These are phyloP conservation scores for Lampropteryx suffumata DNA, from an alignment of 2,888 invertebrate genomes.

Conservation along the genomic window DNA sequence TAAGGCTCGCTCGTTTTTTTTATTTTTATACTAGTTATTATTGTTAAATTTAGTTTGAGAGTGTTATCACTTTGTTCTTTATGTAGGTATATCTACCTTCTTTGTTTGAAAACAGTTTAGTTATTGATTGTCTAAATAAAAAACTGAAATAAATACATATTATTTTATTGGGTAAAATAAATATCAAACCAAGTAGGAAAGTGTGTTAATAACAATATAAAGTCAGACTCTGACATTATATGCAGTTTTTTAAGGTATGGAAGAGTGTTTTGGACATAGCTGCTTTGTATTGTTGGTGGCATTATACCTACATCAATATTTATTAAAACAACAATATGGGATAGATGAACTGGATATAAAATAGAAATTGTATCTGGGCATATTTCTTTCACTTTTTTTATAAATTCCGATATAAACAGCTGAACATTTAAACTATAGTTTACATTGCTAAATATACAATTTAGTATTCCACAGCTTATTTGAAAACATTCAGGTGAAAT, in stretches of 20 bases:
- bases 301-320: constrained; percentile 54
- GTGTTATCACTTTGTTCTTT: no score
- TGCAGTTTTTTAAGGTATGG: constrained; percentile 48
- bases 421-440: constrained; percentile 53
- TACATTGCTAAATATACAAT: constrained; percentile 56
- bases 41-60: no score
- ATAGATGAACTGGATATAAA: constrained; percentile 56
- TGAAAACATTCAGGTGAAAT: constrained; percentile 62
- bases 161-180: constrained; percentile 41
- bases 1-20: no score
- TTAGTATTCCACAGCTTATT: constrained; percentile 58
- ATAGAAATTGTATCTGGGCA: constrained; percentile 39
- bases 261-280: constrained; percentile 45
- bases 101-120: not conserved
- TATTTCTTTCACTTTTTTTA: constrained; percentile 45
- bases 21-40: no score
- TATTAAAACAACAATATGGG: constrained; percentile 51
- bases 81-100: no score
- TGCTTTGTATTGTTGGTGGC: constrained; percentile 32
- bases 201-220: constrained; percentile 67
- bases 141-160: not conserved
- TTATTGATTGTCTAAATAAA: constrained; percentile 6
- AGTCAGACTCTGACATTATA: constrained; percentile 50
- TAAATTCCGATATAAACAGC: constrained; percentile 51
- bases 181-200: constrained; percentile 68